Evolutionary conservation across 2,888 invertebrate genomes (phyloP), one percentile per base, ranked within the genome.

Genomic region (Thereva unica): DNA sequence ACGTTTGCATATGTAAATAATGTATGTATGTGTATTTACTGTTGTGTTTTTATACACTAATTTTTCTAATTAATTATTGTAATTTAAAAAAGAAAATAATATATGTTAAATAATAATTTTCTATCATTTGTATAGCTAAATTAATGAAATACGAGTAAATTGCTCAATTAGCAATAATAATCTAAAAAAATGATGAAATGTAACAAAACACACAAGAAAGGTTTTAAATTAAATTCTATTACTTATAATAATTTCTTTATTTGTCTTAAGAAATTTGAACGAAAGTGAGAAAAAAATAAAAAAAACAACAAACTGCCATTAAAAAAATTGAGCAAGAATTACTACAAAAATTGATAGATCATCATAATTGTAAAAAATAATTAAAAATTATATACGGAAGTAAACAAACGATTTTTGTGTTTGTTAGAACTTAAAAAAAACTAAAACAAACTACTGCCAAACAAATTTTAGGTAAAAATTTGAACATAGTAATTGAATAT

Each of bases 101-200:
- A 49, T 41, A 35, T n/a, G 49, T 50, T 61, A 41, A 61, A 23
- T 61, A 10, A 6, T n/a, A 59, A 41, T 50, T 23, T 65, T 5
- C 44, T 54, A 55, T 65, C n/a, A 65, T 55, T 65, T 65, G 55
- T 45, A 34, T 65, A 65, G 47, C 49, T 65, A 63, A 49, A 49
- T 47, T 55, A 47, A 56, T 37, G 8, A 63, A 56, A 66, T 23
- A 50, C 53, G 55, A 66, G 38, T 61, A 56, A 68, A 68, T 65
- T 66, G 68, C 68, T 68, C 68, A 68, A 66, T 61, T 68, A 68
- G 68, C 68, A 68, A 68, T 68, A 68, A 68, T 66, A 49, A 68
- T 65, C 41, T 61, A 59, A 68, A 41, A 49, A 41, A 56, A 44
- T 47, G n/a, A 47, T 45, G 45, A 10, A 47, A 59, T 8, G 10